Evolutionary conservation across 1,140 invertebrate species (phyloP), one percentile per base, ranked within the genome.

Genomic region (Nebria ingens): DNA sequence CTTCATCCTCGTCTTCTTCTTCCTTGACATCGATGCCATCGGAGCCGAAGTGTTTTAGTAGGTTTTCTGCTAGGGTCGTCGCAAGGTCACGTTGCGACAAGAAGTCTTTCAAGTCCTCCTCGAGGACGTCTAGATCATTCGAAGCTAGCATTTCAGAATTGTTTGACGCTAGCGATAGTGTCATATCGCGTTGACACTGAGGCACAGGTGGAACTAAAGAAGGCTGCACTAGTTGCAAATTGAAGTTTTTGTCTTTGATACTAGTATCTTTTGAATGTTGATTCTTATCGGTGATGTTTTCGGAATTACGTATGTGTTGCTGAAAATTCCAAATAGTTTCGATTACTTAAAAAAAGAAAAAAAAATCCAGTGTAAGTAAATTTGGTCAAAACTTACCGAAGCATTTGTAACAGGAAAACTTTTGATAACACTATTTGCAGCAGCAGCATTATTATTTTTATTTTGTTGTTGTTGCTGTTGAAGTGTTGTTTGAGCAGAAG

Each of bases 21-120:
- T 86, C 84, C 64, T 87, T 87, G 12, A 83, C 78, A 42, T 83
- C 79, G 0, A 83, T 69, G 38, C 82, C 82, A 12, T 83, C 81
- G 9, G 84, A 83, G 1, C 82, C 82, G 64, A 90, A 88, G 56
- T 89, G 86, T 67, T 90, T 89, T 34, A 91, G 69, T 23, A 91
- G 69, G 70, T 93, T 88, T 68, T 93, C 90, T 29, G 87, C 85
- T 45, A 93, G 73, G 13, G 86, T 85, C 13, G 87, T 86, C 0
- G 87, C 83, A 57, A 84, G 80, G 63, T 86, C 86, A 61, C 85
- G 85, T 62, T 87, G 82, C 0, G 82, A 82, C 1, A 87, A 65
- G 4, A 86, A 67, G 45, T 83, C 83, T 58, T 86, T 82, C 1
- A 89, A 66, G 59, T 87, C 85, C 63, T 86, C 83, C 62, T 87